Evolutionary conservation across 2,888 invertebrate species (phyloP).

Genomic region (Scaptomyza parva): DNA sequence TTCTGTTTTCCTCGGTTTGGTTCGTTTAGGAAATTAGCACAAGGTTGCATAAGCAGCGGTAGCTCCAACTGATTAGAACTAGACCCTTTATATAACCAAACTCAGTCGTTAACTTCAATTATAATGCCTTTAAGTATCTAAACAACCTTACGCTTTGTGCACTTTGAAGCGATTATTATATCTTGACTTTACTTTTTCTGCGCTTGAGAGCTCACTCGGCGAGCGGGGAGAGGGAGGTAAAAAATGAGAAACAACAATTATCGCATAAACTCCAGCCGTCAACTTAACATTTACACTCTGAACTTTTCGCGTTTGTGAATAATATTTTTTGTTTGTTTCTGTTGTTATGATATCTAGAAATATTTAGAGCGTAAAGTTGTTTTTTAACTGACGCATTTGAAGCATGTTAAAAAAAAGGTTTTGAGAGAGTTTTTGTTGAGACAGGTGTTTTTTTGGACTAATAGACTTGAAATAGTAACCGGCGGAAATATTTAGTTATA

Average conservation of each 20-base stretch:
- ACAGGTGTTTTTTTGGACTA: background rate
- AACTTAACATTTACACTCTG: constrained; percentile 68
- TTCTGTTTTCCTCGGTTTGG: too few species aligned
- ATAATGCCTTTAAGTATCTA: constrained; percentile 1
- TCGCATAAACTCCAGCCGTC: constrained; percentile 57
- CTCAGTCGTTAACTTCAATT: constrained; percentile 8
- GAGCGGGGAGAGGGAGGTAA: too few species aligned
- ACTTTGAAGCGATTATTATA: constrained; percentile 36
- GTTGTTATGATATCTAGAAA: constrained; percentile 39
- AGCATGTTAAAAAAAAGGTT: constrained; percentile 51
- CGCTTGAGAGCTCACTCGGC: constrained; percentile 30
- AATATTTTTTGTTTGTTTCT: constrained; percentile 10
- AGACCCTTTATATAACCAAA: constrained; percentile 13
- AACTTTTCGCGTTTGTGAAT: constrained; percentile 47
- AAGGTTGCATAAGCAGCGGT: constrained; percentile 34
- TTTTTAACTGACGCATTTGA: constrained; percentile 53
- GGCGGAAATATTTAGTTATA: background rate
- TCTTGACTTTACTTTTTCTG: constrained; percentile 19
- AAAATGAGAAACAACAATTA: constrained; percentile 43
- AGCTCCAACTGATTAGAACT: constrained; percentile 35
- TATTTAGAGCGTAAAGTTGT: constrained; percentile 71
- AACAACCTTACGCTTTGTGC: constrained; percentile 16
- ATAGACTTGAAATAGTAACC: background rate
- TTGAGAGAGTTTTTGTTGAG: too few species aligned
- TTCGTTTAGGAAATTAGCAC: constrained; percentile 26